phyloP scores from a whole-genome alignment of 2,113 vertebrate genomes.

The Entelurus aequoreus region DNA sequence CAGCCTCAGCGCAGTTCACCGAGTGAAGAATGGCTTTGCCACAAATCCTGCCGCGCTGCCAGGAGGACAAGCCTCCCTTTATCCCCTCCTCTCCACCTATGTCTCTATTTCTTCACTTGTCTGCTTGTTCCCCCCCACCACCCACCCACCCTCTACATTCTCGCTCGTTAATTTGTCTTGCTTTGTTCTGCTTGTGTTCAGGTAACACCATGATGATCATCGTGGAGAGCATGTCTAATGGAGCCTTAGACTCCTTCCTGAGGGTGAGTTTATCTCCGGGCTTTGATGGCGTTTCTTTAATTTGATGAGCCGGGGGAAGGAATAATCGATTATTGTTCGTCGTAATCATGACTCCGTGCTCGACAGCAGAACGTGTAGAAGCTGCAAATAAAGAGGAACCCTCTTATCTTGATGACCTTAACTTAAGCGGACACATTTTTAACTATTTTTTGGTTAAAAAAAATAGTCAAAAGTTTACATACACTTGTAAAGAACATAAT shows the following conservation, averaged over 20 bases:
- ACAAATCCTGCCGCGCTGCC: slow-evolving; percentile 44
- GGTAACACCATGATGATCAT: slow-evolving; percentile 94
- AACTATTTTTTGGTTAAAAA: too few relatives aligned
- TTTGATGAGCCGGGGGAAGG: too few relatives aligned
- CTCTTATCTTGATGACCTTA: too few relatives aligned
- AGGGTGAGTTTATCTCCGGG: slow-evolving; percentile 72
- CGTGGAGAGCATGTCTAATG: slow-evolving; percentile 85
- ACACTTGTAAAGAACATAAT: too few relatives aligned
- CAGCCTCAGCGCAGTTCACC: slow-evolving; percentile 52
- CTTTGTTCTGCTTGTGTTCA: slow-evolving; percentile 46
- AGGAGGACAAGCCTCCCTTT: slow-evolving; percentile 40
- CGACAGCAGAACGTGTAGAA: too few relatives aligned
- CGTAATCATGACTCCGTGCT: too few relatives aligned
- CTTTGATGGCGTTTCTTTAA: too few relatives aligned
- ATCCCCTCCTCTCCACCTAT: slow-evolving; percentile 1
- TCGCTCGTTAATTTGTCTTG: neutral
- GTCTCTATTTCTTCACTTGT: slow-evolving; percentile 36
- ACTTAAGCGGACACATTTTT: too few relatives aligned
- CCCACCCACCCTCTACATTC: slow-evolving; percentile 4
- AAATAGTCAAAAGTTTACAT: too few relatives aligned
- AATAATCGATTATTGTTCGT: too few relatives aligned
- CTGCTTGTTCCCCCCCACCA: neutral
- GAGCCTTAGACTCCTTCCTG: slow-evolving; percentile 86
- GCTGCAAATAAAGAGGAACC: too few relatives aligned
- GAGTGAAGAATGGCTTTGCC: slow-evolving; percentile 54